Base-by-base conservation (phyloP, 2,113 vertebrate genomes). In the Canis aureus region DNA sequence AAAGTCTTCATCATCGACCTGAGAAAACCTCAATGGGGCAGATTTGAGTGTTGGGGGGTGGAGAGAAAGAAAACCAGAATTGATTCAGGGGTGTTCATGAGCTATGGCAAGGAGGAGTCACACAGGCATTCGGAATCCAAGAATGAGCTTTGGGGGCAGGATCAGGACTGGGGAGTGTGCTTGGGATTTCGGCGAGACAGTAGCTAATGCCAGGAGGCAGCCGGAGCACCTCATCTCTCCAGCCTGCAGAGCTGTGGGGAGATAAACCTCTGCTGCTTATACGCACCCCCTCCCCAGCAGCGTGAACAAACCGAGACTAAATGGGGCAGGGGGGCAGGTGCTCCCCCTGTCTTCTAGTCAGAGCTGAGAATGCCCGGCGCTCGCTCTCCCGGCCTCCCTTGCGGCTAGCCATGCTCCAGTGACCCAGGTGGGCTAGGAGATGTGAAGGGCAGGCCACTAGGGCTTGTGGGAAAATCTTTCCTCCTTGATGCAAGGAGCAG, bases 51-150 rank as follows among this genome's bases (percentile, higher is more conserved):
- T 10, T 17, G 8, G 49, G 35, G n/a, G 67, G 17, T 23, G 35
- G 49, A 81, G 55, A 71, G 43, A 81, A 43, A 73, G 90, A 29
- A 82, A 89, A 17, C 84, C 22, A 67, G 27, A 11, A 19, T 22
- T 17, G 23, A 49, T 62, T 53, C 4, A 25, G 49, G 82, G 35
- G 25, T 59, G 10, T 78, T 35, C 35, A 1, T 66, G 55, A 22
- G 17, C 15, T 20, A 13, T 13, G 9, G 20, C 19, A 11, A 35
- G 12, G 29, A 5, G 5, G 51, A 10, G 12, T 13, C 10, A 0
- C 8, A 16, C 25, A 6, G n/a, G 12, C 51, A 2, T 23, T 64
- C 15, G 57, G 43, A 15, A 13, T 13, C 79, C 67, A 32, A 19
- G 35, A 6, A 22, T 22, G 23, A 32, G 12, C 66, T 89, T 20